Evolutionary conservation across 2,888 invertebrate species (phyloP), one percentile per base, ranked within the genome.

Genomic region (Hyles lineata): DNA sequence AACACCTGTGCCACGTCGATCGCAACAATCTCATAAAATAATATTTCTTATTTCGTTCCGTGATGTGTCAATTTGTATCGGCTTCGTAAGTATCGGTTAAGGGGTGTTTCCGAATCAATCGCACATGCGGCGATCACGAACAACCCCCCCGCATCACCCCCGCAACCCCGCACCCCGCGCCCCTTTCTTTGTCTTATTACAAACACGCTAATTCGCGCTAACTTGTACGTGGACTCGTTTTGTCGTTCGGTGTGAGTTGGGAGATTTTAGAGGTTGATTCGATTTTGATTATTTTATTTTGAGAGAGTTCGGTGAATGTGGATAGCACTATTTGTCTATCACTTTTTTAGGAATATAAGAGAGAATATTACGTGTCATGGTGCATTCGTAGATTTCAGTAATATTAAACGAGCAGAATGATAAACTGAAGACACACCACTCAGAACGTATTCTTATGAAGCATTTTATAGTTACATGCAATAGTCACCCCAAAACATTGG

Each of bases 111-210:
- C 32, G 50, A 71, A 71, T 71, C 70, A 60, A 60, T 71, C 78
- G 76, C 84, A 85, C 80, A 83, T 84, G 84, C 77, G 76, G 78
- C 76, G 80, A 84, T 78, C 78, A 80, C 77, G 76, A 78, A 74
- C 77, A 73, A 71, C 67, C n/a, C n/a, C 21, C 35, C n/a, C 63
- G 11, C 63, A 3, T 3, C 55, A 1, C 55, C n/a, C n/a, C 55
- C n/a, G 19, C 17, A 7, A 35, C 79, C 78, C 80, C 73, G 77
- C 76, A 76, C 81, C 82, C 77, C 79, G 80, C 80, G 82, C 81
- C 79, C 81, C 83, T 83, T 86, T 85, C 84, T 84, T 87, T 85
- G 85, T 90, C 86, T 89, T 84, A 86, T 87, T 83, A 78, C 83
- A 80, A 86, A 86, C 87, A 86, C 89, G 50, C 67, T 67, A 90